Percentiles rank a stretch among this genome's conserved stretches.
Evolutionary conservation across 2,888 invertebrate genomes (phyloP).

Genomic region (Ophioninae sp.): DNA sequence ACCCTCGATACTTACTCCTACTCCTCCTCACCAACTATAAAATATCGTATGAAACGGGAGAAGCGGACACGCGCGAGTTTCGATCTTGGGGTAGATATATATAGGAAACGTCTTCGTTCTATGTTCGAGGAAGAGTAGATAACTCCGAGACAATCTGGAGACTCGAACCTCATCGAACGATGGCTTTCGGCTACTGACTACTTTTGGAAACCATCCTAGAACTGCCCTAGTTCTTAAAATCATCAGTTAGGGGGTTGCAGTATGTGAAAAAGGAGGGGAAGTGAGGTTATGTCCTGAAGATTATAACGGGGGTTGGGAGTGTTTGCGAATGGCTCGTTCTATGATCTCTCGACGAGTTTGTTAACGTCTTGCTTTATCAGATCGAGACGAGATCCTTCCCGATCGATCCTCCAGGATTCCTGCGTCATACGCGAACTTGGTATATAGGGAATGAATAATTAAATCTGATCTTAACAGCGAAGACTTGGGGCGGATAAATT

Average conservation of each 20-base stretch:
- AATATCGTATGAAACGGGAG: constrained; percentile 68
- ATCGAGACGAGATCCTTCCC: constrained; percentile 53
- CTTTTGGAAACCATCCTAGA: not conserved
- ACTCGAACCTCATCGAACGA: not conserved
- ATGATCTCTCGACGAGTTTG: constrained; percentile 44
- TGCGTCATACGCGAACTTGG: constrained; percentile 22
- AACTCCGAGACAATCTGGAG: constrained; percentile 17
- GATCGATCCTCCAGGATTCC: constrained; percentile 46
- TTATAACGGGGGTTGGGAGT: constrained; percentile 51
- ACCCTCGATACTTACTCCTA: not conserved
- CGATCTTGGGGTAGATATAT: constrained; percentile 60
- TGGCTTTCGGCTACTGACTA: not conserved
- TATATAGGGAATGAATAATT: constrained; percentile 57
- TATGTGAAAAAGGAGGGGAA: not conserved
- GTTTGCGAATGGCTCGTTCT: constrained; percentile 59
- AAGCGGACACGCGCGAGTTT: constrained; percentile 60
- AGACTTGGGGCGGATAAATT: not conserved
- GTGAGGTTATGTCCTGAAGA: constrained; percentile 4
- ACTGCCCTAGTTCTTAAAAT: not conserved
- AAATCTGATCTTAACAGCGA: constrained; percentile 44
- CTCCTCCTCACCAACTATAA: constrained; percentile 70
- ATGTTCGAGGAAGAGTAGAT: constrained; percentile 42
- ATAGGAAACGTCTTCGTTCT: constrained; percentile 47
- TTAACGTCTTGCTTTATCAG: constrained; percentile 48
- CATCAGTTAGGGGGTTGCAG: not conserved